Base-by-base conservation (phyloP, 1,140 invertebrate species). In the Pseudomyrmex cubaensis region DNA sequence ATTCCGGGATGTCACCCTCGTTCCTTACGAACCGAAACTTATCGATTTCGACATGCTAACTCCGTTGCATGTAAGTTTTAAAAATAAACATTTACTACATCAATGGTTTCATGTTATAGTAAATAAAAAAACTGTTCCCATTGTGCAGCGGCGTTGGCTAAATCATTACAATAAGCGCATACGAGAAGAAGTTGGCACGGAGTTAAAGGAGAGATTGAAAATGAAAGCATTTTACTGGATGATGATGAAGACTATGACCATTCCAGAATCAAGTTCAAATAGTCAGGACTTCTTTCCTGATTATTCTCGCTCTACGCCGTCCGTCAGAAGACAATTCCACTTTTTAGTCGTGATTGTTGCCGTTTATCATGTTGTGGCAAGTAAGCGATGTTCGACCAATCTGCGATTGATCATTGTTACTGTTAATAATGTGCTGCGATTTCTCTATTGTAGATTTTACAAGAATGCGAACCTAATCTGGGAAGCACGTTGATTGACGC, bases 1-100 rank as follows among this genome's bases (percentile, higher is more conserved):
- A 82, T 99, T 99, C 93, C 96, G 96, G 84, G 96, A 98, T 50
- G 95, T 98, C 0, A 99, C 98, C 10, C 93, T 99, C 50, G 97
- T 99, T 5, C 99, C 99, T 3, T 99, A 98, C 90, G 98, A 99
- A 93, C 97, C 96, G 0, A 99, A 98, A 92, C 94, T 99, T 74
- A 97, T 99, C 77, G 96, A 99, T 85, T 93, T 95, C 5, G 95
- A 95, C 63, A 94, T 99, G 89, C 94, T 99, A 9, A 98, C 96
- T 63, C 94, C 95, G 52, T 94, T 96, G 74, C 96, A 98, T 92
- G 97, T 97, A 94, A 95, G 90, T 93, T 63, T 62, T 61, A 35
- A 35, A 7, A 35, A 35, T 35, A 35, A 35, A 35, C 4, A 35
- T 35, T 35, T 35, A 7, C 35, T 7, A 35, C 5, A 7, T 35